Evolutionary conservation across 2,113 vertebrate species (phyloP), one percentile per base, ranked within the genome.

Genomic region (Myxocyprinus asiaticus): DNA sequence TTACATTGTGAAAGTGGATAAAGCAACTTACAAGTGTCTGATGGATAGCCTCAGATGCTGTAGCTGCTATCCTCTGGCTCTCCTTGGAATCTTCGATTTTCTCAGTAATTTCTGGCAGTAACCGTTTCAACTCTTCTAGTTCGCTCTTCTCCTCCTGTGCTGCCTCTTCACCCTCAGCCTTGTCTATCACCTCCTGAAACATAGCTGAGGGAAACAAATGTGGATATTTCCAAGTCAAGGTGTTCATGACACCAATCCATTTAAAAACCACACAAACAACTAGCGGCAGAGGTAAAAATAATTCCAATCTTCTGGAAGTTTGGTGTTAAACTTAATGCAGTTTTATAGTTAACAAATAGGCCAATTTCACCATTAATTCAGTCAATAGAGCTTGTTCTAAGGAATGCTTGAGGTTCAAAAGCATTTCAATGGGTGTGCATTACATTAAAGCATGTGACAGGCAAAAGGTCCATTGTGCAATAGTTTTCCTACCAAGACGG

Each of bases 31-130:
- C 98, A 90, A 99, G 88, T 78, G 97, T 95, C 84, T 96, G 96
- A 82, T 97, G 95, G 81, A 99, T 92, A 64, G 94, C 96, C 80
- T 95, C 85, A 42, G 96, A 94, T 42, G 96, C 95, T 33, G 91
- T 88, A 74, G 90, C 92, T 70, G 92, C 93, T 0, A 93, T 96
- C 80, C 85, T 96, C 82, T 98, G 95, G 83, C 95, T 96, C 67
- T 99, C 98, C 87, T 96, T 96, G 17, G 96, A 93, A 86, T 99
- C 98, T 77, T 98, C 96, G 55, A 99, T 95, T 86, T 98, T 99
- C 79, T 98, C 97, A 80, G 85, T 90, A 80, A 99, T 97, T 83
- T 99, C 97, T 7, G 98, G 97, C 75, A 99, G 93, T 67, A 99
- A 87, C 67, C 91, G 95, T 76, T 96, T 95, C 81, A 99, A 88